Percentiles rank a stretch among this genome's conserved stretches.
Evolutionary conservation across 1,140 invertebrate genomes (phyloP).

Genomic region (Drosophila neocordata): DNA sequence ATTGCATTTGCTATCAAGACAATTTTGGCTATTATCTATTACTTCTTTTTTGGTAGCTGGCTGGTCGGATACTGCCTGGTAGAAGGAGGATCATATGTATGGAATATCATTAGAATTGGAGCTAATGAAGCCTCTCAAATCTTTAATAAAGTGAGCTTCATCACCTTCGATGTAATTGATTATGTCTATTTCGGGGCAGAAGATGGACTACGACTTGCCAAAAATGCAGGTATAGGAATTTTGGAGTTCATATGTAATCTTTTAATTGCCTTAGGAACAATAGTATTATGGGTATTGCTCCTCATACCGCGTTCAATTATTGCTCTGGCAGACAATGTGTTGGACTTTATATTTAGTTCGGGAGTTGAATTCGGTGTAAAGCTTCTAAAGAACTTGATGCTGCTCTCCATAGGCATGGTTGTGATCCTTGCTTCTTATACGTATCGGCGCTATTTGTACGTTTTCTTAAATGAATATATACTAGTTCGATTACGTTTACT

Average conservation of each 20-base stretch:
- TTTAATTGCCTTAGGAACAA: slow-evolving; percentile 41
- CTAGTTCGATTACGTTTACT: slow-evolving; percentile 1
- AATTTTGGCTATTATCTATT: slow-evolving; percentile 32
- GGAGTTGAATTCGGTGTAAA: slow-evolving; percentile 24
- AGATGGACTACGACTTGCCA: slow-evolving; percentile 14
- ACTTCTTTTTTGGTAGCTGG: slow-evolving; percentile 54
- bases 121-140: not conserved
- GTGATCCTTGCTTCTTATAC: slow-evolving; percentile 48
- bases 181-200: slow-evolving; percentile 40
- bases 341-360: slow-evolving; percentile 22
- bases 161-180: slow-evolving; percentile 5
- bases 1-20: slow-evolving; percentile 28
- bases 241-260: slow-evolving; percentile 14
- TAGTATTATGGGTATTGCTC: slow-evolving; percentile 41
- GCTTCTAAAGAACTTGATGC: slow-evolving; percentile 49
- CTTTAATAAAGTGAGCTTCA: slow-evolving; percentile 13
- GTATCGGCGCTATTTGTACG: slow-evolving; percentile 48
- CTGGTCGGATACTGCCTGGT: slow-evolving; percentile 55
- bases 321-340: slow-evolving; percentile 17
- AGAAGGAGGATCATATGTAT: slow-evolving; percentile 19
- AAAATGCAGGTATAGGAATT: slow-evolving; percentile 2
- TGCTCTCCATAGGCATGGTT: slow-evolving; percentile 43
- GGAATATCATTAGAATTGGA: slow-evolving; percentile 14
- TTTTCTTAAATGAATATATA: slow-evolving; percentile 24
- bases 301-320: slow-evolving; percentile 40